These are phyloP conservation scores for Acropternis orthonyx DNA, from an alignment of 2,797 vertebrate genomes.

Conservation along the genomic window DNA sequence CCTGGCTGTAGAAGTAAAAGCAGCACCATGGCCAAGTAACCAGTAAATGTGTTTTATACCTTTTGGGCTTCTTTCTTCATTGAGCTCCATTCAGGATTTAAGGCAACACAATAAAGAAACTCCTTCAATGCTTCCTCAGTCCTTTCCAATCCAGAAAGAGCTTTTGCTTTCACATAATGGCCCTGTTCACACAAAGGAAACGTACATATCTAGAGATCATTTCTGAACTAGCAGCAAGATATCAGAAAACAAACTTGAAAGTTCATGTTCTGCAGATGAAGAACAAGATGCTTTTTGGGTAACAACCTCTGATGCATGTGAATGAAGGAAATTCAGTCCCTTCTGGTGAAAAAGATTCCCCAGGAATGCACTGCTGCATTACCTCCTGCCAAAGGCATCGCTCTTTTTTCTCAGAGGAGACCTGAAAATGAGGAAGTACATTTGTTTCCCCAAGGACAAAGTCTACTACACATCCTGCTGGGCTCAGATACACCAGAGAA, in stretches of 20 bases:
- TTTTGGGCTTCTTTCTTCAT: slow-evolving; percentile 89
- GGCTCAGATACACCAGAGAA: not conserved
- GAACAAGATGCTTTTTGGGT: not conserved
- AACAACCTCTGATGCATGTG: not conserved
- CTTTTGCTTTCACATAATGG: slow-evolving; percentile 85
- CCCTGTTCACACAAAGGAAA: slow-evolving; percentile 76
- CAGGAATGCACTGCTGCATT: not conserved
- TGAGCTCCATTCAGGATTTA: slow-evolving; percentile 86
- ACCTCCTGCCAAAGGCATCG: not conserved
- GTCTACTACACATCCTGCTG: not conserved
- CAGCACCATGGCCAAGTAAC: not conserved
- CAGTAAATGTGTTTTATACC: slow-evolving; percentile 67
- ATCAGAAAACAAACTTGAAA: not conserved
- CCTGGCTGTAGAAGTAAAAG: not conserved
- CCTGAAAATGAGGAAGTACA: not conserved
- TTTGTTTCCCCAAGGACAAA: not conserved
- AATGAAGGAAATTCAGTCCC: not conserved
- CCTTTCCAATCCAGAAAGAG: slow-evolving; percentile 81
- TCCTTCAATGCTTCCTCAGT: slow-evolving; percentile 88
- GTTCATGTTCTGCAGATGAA: not conserved
- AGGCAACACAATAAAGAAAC: slow-evolving; percentile 86
- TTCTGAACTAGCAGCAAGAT: slow-evolving; percentile 2
- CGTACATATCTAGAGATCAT: not conserved
- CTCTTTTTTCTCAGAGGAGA: not conserved
- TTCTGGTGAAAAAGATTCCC: not conserved